Evolutionary conservation across 2,797 vertebrate genomes (phyloP).

Genomic region (Alca torda): DNA sequence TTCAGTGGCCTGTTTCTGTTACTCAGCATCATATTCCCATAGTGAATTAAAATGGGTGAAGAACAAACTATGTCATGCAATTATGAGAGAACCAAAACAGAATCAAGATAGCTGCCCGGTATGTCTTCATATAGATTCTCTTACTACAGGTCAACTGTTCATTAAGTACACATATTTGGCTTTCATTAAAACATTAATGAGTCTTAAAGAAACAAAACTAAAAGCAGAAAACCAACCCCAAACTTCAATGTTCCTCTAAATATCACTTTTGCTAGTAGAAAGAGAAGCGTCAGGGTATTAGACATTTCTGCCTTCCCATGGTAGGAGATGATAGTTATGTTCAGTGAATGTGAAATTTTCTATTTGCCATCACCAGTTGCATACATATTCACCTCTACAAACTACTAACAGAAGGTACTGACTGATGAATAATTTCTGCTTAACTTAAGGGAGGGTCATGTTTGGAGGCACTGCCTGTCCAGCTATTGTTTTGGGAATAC

Average conservation of each 20-base stretch:
- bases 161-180: background rate
- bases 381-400: background rate
- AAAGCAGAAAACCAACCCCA: rapidly evolving
- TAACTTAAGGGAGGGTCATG: background rate
- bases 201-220: background rate
- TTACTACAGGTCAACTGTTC: background rate
- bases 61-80: background rate
- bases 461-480: background rate
- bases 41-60: background rate
- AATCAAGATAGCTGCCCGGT: background rate
- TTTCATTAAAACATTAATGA: background rate
- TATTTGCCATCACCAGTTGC: background rate
- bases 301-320: background rate
- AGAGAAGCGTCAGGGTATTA: background rate
- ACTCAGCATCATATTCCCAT: background rate
- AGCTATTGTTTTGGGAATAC: background rate
- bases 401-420: background rate
- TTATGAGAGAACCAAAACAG: background rate
- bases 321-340: background rate
- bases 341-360: background rate
- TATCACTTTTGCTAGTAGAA: background rate
- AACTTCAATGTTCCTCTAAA: background rate
- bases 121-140: background rate
- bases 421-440: background rate
- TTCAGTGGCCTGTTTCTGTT: background rate